Evolutionary conservation across 1,140 invertebrate species (phyloP).

Genomic region (Meloidogyne exigua): DNA sequence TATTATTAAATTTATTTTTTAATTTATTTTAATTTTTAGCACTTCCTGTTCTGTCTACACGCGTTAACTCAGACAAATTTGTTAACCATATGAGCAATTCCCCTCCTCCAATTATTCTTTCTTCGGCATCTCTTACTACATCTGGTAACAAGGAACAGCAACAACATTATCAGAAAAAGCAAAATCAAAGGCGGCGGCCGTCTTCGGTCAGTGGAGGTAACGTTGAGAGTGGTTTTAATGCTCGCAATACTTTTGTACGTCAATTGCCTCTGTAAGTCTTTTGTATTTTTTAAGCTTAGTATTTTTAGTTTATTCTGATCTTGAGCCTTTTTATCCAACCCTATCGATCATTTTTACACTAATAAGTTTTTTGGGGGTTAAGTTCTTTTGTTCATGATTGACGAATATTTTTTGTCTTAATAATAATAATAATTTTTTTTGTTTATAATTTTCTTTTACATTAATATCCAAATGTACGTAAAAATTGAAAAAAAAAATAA

Average conservation of each 20-base stretch:
- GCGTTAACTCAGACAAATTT: conserved; percentile 21
- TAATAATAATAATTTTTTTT: too few species aligned
- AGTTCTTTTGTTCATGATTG: neutral
- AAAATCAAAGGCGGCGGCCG: neutral
- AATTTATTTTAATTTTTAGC: neutral
- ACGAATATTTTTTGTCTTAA: neutral
- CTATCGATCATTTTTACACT: neutral
- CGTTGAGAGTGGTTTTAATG: too few species aligned
- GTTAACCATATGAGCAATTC: conserved; percentile 24
- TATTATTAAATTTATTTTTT: neutral
- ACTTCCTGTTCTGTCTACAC: neutral
- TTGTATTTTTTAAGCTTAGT: neutral
- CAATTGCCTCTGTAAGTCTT: neutral
- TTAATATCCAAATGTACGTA: neutral
- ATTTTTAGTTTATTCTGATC: neutral
- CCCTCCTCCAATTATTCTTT: neutral
- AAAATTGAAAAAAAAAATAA: neutral
- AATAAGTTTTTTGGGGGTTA: neutral
- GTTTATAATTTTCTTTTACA: neutral
- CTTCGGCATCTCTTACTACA: neutral
- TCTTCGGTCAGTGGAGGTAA: neutral
- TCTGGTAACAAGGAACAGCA: neutral
- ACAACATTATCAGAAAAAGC: neutral
- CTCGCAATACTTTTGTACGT: neutral
- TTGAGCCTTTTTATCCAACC: neutral